Base-by-base conservation (phyloP, 2,113 vertebrate species). In the Laticauda colubrina region DNA sequence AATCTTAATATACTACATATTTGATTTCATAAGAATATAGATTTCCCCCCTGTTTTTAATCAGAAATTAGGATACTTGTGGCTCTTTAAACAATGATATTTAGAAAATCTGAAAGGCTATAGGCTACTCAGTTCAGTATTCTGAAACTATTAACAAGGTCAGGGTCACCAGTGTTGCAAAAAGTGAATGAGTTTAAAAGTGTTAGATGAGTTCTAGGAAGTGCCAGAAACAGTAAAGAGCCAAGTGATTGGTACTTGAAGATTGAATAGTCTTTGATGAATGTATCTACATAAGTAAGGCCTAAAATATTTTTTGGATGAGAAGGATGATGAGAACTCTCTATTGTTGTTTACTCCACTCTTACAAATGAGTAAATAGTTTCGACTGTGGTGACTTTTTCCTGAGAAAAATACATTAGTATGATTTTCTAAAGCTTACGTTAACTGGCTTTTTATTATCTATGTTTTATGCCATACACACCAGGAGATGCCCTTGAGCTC, bases 251-350 rank as follows among this genome's bases (percentile, higher is more conserved):
- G 6, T 11, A 23, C 39, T n/a, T 45, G 81, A 93, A 87, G 55
- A 48, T 5, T 93, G 29, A 75, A 8, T 5, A 43, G 93, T 91
- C 29, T 51, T 51, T 34, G 11, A 92, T 93, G 94, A 94, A 92
- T 94, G 93, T 91, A 93, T 95, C 91, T 48, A 64, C 90, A 24
- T 89, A 88, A 88, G 86, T 87, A 85, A 89, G 59, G 1, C 90
- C 92, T 94, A 87, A 45, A 45, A 61, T 89, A 5, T 55, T 24
- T 54, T 54, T 89, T 45, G 90, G 55, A 45, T 53, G 29, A 64
- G 23, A 55, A 89, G 91, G 85, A 81, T 75, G 43, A 88, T 53
- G 57, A 87, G n/a, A 21, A 92, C 91, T 53, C 26, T 89, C 24
- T 2, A 0, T 15, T 3, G 0, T 56, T 93, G 3, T 29, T 85